phyloP scores from a whole-genome alignment of 2,113 vertebrate species.

The Chitala chitala region DNA sequence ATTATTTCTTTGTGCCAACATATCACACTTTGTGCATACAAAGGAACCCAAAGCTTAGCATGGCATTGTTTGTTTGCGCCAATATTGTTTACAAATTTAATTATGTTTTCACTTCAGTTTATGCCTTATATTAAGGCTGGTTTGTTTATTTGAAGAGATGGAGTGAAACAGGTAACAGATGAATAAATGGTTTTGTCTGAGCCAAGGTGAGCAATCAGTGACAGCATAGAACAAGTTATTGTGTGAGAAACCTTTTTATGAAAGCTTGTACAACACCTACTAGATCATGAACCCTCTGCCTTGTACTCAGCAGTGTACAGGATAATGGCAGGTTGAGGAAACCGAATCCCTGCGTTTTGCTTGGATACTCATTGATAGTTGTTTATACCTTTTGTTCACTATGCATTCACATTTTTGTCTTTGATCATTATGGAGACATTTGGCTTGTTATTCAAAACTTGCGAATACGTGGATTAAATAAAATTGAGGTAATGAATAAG shows the following conservation, averaged over 20 bases:
- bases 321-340: background rate
- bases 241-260: background rate
- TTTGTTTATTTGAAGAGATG: too few relatives aligned
- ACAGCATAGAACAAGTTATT: background rate
- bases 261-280: background rate
- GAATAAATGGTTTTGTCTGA: too few relatives aligned
- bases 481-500: background rate
- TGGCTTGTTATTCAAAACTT: background rate
- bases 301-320: slow-evolving; percentile 1
- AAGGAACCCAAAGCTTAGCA: too few relatives aligned
- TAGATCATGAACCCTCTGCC: background rate
- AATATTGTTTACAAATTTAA: too few relatives aligned
- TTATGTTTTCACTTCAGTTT: too few relatives aligned
- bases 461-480: background rate
- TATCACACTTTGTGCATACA: too few relatives aligned
- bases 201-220: too few relatives aligned
- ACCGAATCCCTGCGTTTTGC: background rate
- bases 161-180: too few relatives aligned
- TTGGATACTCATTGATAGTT: background rate
- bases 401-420: background rate
- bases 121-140: too few relatives aligned
- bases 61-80: too few relatives aligned
- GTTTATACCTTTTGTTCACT: background rate
- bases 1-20: too few relatives aligned
- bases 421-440: background rate